phyloP scores from a whole-genome alignment of 2,888 invertebrate species.

The Lasius platythorax region DNA sequence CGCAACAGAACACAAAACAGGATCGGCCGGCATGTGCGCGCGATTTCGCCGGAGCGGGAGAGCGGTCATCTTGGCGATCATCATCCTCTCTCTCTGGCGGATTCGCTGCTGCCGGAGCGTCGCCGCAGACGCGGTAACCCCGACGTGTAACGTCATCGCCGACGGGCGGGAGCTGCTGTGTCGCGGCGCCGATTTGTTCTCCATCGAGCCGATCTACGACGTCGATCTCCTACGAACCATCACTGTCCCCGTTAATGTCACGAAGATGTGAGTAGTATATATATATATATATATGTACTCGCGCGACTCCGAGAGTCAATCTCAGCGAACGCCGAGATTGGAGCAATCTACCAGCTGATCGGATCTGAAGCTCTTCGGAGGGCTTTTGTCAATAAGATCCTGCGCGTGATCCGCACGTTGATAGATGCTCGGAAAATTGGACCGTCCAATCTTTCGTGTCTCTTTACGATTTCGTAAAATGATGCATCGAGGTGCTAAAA shows the following conservation, averaged over 20 bases:
- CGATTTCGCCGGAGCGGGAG: slow-evolving; percentile 64
- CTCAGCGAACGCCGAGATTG: background rate
- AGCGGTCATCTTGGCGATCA: slow-evolving; percentile 64
- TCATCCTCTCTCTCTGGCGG: slow-evolving; percentile 60
- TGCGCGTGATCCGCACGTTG: background rate
- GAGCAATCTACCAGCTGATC: background rate
- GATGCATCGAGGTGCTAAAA: background rate
- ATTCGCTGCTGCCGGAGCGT: slow-evolving; percentile 57
- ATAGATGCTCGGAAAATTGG: background rate
- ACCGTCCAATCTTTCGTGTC: background rate
- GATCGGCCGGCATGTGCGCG: slow-evolving; percentile 74
- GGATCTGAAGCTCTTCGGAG: background rate
- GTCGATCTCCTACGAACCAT: slow-evolving; percentile 63
- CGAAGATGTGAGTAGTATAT: slow-evolving; percentile 79
- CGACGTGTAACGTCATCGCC: slow-evolving; percentile 77
- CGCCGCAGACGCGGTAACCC: slow-evolving; percentile 38
- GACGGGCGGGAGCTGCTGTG: slow-evolving; percentile 80
- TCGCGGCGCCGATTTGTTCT: slow-evolving; percentile 78
- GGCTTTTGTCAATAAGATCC: background rate
- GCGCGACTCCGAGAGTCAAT: background rate
- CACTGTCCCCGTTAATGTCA: slow-evolving; percentile 75
- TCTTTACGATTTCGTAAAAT: background rate
- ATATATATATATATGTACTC: too few relatives aligned
- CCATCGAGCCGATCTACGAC: slow-evolving; percentile 75
- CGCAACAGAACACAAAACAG: background rate